Evolutionary conservation across 2,113 vertebrate genomes (phyloP).

Genomic region (Montifringilla adamsi): DNA sequence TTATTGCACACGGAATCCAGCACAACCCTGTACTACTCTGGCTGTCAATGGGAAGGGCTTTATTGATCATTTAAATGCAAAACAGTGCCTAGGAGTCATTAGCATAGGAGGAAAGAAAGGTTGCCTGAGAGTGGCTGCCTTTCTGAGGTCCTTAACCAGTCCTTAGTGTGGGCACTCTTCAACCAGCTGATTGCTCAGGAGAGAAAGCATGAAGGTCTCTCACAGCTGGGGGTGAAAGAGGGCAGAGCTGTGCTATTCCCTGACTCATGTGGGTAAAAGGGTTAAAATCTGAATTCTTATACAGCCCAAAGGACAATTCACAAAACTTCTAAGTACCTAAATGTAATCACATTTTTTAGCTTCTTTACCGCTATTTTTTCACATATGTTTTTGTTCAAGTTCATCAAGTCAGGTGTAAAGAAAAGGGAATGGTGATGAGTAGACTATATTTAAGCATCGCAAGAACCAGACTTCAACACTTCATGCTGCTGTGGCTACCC

Average conservation of each 20-base stretch:
- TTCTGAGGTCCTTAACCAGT: neutral
- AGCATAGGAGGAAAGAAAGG: neutral
- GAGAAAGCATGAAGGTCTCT: neutral
- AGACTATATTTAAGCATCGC: neutral
- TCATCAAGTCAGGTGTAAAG: neutral
- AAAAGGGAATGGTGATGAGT: neutral
- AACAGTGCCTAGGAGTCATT: neutral
- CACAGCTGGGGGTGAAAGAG: neutral
- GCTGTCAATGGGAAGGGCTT: neutral
- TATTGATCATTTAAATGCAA: neutral
- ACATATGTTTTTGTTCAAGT: neutral
- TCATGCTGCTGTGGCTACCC: neutral
- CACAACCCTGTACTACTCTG: neutral
- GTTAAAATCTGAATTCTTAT: neutral
- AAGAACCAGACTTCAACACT: neutral
- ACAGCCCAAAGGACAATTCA: neutral
- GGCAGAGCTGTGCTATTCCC: neutral
- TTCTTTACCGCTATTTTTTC: neutral
- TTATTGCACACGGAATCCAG: neutral
- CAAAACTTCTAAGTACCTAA: neutral
- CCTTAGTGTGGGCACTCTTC: neutral
- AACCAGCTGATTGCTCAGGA: neutral
- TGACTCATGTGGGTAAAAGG: neutral
- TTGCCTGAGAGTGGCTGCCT: neutral
- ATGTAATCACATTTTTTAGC: neutral